These are phyloP conservation scores for Elysia crispata DNA, from an alignment of 2,888 invertebrate species.

Conservation along the genomic window DNA sequence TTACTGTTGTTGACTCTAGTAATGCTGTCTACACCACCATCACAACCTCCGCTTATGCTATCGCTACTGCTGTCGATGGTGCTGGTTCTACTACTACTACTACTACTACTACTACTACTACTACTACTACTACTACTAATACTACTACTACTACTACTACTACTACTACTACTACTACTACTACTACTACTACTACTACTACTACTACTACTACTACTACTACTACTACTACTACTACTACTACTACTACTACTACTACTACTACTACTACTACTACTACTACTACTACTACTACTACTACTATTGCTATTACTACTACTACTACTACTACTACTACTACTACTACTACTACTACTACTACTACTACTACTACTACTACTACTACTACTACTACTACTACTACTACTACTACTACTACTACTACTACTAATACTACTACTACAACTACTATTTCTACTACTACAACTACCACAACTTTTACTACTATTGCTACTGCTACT, in stretches of 20 bases:
- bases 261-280: slow-evolving; percentile 37
- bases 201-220: slow-evolving; percentile 35
- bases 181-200: slow-evolving; percentile 31
- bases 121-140: too few species aligned
- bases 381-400: slow-evolving; percentile 37
- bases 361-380: slow-evolving; percentile 34
- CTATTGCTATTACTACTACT: slow-evolving; percentile 31
- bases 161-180: slow-evolving; percentile 33
- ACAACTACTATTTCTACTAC: too few species aligned
- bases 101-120: too few species aligned
- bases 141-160: too few species aligned
- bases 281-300: slow-evolving; percentile 37
- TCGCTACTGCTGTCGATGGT: too few species aligned
- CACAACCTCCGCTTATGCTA: too few species aligned
- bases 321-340: slow-evolving; percentile 36
- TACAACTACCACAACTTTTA: slow-evolving; percentile 18
- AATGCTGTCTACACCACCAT: too few species aligned
- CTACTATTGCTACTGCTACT: neutral
- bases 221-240: slow-evolving; percentile 38
- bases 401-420: slow-evolving; percentile 37
- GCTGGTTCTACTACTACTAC: too few species aligned
- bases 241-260: slow-evolving; percentile 34
- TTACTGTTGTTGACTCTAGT: too few species aligned
- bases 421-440: too few species aligned
- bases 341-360: slow-evolving; percentile 38